Conservation (phyloP, 2,797 vertebrate genomes). For the Corythornis leucogaster region DNA sequence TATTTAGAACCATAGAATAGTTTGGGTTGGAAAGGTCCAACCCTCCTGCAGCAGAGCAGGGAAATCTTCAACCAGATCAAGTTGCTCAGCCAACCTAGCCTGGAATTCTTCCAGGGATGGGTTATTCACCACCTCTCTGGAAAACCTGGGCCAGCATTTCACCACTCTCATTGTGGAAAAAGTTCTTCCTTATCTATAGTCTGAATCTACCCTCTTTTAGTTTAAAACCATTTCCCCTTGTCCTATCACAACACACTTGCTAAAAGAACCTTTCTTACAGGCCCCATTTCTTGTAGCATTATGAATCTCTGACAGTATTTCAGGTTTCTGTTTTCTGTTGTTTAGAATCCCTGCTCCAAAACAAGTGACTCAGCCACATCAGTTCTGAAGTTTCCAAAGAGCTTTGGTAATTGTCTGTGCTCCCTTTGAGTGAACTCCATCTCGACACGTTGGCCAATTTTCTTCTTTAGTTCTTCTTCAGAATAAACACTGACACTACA, state of each 20-base stretch:
- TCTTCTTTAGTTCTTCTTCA: conserved; percentile 19
- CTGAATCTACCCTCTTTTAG: not conserved
- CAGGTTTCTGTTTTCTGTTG: not conserved
- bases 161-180: not conserved
- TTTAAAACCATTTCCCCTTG: not conserved
- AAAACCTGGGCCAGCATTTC: not conserved
- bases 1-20: not conserved
- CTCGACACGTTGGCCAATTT: conserved; percentile 17
- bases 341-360: not conserved
- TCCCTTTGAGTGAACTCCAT: not conserved
- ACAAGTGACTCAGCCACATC: not conserved
- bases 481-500: conserved; percentile 48
- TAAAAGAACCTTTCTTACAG: not conserved
- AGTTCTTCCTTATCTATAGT: not conserved
- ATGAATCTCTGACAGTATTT: not conserved
- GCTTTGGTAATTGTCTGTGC: not conserved
- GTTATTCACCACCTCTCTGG: not conserved
- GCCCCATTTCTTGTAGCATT: not conserved
- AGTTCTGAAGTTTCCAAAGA: conserved; percentile 17
- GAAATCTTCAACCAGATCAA: not conserved
- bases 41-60: not conserved
- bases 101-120: not conserved
- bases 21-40: not conserved
- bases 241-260: not conserved
- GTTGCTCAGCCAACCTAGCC: not conserved